Conservation (phyloP, 2,113 vertebrate species). For the Pachypanchax playfairii region DNA sequence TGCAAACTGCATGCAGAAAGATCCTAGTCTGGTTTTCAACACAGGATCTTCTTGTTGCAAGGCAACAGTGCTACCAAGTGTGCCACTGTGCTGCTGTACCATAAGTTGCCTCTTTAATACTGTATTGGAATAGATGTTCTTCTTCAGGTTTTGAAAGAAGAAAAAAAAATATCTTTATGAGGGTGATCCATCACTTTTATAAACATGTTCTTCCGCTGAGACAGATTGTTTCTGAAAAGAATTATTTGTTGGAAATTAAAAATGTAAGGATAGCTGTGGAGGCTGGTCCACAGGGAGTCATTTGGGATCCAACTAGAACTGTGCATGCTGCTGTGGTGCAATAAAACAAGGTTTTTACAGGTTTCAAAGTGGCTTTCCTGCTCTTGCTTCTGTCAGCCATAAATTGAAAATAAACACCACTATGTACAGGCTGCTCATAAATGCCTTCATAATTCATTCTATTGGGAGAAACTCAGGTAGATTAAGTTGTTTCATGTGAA, state of each 20-base stretch:
- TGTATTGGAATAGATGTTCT: constrained; percentile 72
- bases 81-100: constrained; percentile 48
- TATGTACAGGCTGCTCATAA: constrained; percentile 85
- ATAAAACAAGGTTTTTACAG: constrained; percentile 90
- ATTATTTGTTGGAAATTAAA: constrained; percentile 97
- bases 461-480: constrained; percentile 72
- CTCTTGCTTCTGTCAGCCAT: constrained; percentile 92
- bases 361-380: constrained; percentile 91
- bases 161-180: constrained; percentile 89
- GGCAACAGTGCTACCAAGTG: no score
- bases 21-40: no score
- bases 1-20: no score
- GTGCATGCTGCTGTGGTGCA: constrained; percentile 84
- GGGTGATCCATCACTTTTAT: constrained; percentile 98
- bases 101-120: constrained; percentile 72
- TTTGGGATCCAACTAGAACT: constrained; percentile 88
- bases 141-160: constrained; percentile 73
- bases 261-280: constrained; percentile 85
- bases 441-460: constrained; percentile 94
- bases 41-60: no score
- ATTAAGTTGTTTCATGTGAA: constrained; percentile 70
- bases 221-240: constrained; percentile 90
- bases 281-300: constrained; percentile 88
- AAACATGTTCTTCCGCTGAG: constrained; percentile 87
- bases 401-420: constrained; percentile 95